Base-by-base conservation (phyloP, 2,113 vertebrate species). In the Trochalopteron elliotii region DNA sequence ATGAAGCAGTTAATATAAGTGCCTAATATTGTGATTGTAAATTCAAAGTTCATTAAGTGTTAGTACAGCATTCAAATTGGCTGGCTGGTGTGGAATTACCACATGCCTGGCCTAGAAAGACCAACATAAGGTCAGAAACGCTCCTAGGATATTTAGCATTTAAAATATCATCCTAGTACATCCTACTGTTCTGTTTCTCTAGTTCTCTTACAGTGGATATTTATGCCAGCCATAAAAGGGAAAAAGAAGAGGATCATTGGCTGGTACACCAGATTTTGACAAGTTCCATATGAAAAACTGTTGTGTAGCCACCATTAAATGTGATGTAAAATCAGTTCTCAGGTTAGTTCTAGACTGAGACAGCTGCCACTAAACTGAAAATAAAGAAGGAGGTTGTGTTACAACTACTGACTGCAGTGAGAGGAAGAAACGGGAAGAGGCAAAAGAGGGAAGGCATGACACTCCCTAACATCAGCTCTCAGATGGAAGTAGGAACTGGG, bases 21-120 rank as follows among this genome's bases (percentile, higher is more conserved):
- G 27, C 68, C 13, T 52, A 84, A 83, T 96, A 94, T 7, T 67
- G 77, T 72, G 49, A 81, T 63, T 76, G 67, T 72, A 91, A 84
- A 95, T 96, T 89, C 61, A 57, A 74, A 91, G 71, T 91, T 95
- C 60, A 85, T 95, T 94, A 90, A 84, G 61, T 86, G 63, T 79
- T 84, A 70, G 71, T 42, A 42, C 45, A 76, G 45, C 3, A 2
- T 57, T 91, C 69, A 90, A 25, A 78, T 19, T 72, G 30, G 42
- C 14, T 4, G 4, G 44, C 52, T 57, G 64, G 49, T 89, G 65
- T 87, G 67, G 56, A 90, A 78, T 90, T 86, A 60, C 70, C 25
- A 15, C 53, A 64, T 64, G 10, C 33, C 23, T 86, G 68, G 61
- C 68, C 44, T 92, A 57, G 50, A 74, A 93, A 85, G 64, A 89